Evolutionary conservation across 2,113 vertebrate genomes (phyloP).

Genomic region (Poeciliopsis occidentalis): DNA sequence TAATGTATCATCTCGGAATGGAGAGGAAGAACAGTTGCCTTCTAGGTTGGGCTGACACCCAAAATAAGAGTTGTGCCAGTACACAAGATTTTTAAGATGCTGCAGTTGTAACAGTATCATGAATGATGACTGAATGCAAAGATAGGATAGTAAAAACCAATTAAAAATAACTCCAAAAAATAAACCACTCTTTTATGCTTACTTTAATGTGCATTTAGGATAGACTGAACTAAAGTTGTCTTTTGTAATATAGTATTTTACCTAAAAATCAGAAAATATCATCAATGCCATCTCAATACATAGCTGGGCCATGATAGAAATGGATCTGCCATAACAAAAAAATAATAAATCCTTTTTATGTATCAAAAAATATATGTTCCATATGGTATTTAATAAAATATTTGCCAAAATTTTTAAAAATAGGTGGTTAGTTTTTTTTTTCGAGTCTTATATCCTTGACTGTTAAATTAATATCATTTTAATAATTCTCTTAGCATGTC

Average conservation of each 20-base stretch:
- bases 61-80: conserved; percentile 66
- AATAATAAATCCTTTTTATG: neutral
- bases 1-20: conserved; percentile 68
- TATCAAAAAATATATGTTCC: conserved; percentile 13
- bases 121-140: conserved; percentile 39
- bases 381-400: conserved; percentile 1
- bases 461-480: neutral
- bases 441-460: neutral
- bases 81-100: conserved; percentile 65
- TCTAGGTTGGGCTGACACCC: conserved; percentile 57
- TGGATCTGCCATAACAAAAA: neutral
- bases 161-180: neutral
- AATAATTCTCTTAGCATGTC: neutral
- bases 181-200: neutral
- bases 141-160: neutral
- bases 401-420: conserved; percentile 14
- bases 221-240: neutral
- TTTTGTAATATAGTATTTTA: neutral
- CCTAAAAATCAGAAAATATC: neutral
- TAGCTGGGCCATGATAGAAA: neutral
- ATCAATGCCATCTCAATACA: neutral
- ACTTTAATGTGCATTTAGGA: neutral
- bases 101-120: conserved; percentile 41
- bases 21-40: conserved; percentile 63
- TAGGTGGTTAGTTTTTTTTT: conserved; percentile 18